phyloP scores from a whole-genome alignment of 1,140 invertebrate genomes.

The Onthophagus taurus region DNA sequence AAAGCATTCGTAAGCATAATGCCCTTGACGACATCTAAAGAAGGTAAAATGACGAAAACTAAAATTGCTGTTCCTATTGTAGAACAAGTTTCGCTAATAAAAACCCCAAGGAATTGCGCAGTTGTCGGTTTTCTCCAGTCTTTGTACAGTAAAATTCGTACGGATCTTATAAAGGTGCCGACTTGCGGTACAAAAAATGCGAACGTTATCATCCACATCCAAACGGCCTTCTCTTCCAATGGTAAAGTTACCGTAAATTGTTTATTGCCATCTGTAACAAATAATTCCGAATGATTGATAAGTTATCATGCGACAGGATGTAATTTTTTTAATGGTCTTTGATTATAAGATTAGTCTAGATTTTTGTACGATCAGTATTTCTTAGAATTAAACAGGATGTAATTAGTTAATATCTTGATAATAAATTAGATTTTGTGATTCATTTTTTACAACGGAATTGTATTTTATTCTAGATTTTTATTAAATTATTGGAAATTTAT shows the following conservation, averaged over 20 bases:
- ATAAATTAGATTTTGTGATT: too few species aligned
- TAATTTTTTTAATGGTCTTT: background rate
- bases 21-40: slow-evolving; percentile 82
- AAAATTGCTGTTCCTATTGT: slow-evolving; percentile 76
- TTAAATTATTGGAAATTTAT: too few species aligned
- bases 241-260: slow-evolving; percentile 65
- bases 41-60: slow-evolving; percentile 78
- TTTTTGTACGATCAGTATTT: background rate
- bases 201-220: slow-evolving; percentile 85
- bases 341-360: background rate
- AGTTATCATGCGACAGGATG: background rate
- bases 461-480: too few species aligned
- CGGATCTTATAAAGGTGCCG: slow-evolving; percentile 71
- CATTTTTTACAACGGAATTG: too few species aligned
- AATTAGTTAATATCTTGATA: background rate
- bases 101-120: slow-evolving; percentile 56
- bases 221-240: slow-evolving; percentile 71
- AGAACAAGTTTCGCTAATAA: slow-evolving; percentile 77
- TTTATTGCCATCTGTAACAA: slow-evolving; percentile 58
- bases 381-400: background rate
- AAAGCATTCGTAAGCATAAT: slow-evolving; percentile 91
- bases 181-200: slow-evolving; percentile 78
- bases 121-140: slow-evolving; percentile 53
- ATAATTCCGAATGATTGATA: background rate
- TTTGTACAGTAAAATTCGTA: slow-evolving; percentile 83